A percentile compares a stretch with the other conserved stretches of the same genome.
Conservation (phyloP, 2,888 invertebrate species). For the Ligdia adustata region DNA sequence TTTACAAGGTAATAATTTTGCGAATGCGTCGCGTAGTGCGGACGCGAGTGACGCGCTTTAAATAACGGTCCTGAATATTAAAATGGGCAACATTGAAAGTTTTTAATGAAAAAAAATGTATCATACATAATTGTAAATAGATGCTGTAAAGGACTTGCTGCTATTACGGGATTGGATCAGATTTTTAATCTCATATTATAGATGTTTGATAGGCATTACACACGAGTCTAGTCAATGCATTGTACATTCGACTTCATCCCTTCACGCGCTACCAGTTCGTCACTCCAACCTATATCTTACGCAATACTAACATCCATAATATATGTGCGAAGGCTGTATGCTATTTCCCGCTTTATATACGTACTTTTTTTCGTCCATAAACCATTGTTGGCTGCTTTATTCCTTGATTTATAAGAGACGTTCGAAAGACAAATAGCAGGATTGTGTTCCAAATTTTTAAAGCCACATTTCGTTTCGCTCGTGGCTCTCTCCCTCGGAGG, state of each 20-base stretch:
- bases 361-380: constrained; percentile 84
- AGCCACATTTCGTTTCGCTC: constrained; percentile 89
- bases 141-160: too few species aligned
- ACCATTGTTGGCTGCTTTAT: constrained; percentile 86
- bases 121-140: too few species aligned
- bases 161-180: too few species aligned
- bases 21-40: constrained; percentile 76
- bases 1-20: constrained; percentile 80
- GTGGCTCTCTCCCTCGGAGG: constrained; percentile 67
- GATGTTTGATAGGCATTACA: too few species aligned
- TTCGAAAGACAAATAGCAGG: constrained; percentile 90
- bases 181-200: too few species aligned
- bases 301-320: constrained; percentile 77
- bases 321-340: constrained; percentile 77
- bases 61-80: constrained; percentile 79
- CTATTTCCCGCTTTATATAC: constrained; percentile 82
- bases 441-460: constrained; percentile 92
- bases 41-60: constrained; percentile 78
- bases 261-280: constrained; percentile 39
- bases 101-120: too few species aligned
- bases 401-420: constrained; percentile 89
- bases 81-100: constrained; percentile 66
- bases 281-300: constrained; percentile 62
- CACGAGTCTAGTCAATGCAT: not conserved
- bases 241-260: not conserved